These are phyloP conservation scores for Schizopygopsis malacanthus DNA, from an alignment of 2,797 vertebrate genomes.

Conservation along the genomic window DNA sequence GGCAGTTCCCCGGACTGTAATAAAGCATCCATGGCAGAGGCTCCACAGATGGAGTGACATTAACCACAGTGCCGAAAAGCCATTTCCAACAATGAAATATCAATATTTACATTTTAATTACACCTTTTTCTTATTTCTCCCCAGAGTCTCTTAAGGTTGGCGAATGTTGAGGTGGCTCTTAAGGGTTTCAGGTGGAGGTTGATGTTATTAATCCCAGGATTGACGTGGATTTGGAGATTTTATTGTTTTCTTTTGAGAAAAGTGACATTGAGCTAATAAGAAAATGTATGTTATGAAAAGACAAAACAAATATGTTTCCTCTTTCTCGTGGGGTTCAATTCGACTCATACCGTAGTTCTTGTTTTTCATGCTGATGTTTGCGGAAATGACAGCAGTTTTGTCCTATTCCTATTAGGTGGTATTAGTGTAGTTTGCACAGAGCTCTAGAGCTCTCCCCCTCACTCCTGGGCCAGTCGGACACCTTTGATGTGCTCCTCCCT, in stretches of 20 bases:
- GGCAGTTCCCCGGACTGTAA: constrained; percentile 85
- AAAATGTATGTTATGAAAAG: not conserved
- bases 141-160: constrained; percentile 74
- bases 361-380: constrained; percentile 70
- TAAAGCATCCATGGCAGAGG: constrained; percentile 93
- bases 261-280: constrained; percentile 9
- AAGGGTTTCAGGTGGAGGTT: constrained; percentile 70
- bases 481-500: constrained; percentile 46
- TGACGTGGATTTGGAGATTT: constrained; percentile 20
- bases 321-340: not conserved
- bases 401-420: constrained; percentile 85
- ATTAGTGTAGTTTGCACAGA: constrained; percentile 77
- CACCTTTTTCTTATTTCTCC: constrained; percentile 83
- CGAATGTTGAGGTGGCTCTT: constrained; percentile 23
- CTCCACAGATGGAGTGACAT: constrained; percentile 99
- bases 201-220: constrained; percentile 41
- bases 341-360: not conserved
- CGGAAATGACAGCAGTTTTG: constrained; percentile 84
- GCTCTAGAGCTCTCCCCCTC: constrained; percentile 57
- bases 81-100: constrained; percentile 99
- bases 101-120: constrained; percentile 99
- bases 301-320: constrained; percentile 13
- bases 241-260: not conserved
- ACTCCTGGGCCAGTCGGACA: constrained; percentile 4
- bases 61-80: constrained; percentile 96